Conservation (phyloP, 2,113 vertebrate species). For the Rynchops niger region DNA sequence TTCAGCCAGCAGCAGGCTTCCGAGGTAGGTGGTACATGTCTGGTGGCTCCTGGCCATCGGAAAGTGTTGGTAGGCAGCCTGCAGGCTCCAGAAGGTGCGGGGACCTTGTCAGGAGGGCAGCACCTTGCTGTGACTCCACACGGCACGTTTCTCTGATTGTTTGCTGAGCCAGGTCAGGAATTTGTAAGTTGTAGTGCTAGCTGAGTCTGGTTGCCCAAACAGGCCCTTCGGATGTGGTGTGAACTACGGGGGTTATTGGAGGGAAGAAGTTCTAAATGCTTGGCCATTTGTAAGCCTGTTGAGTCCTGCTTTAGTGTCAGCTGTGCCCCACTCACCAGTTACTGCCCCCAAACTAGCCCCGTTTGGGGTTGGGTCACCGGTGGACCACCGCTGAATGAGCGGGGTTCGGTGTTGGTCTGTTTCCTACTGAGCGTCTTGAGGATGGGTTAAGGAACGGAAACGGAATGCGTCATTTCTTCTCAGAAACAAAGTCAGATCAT, state of each 20-base stretch:
- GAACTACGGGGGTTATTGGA: neutral
- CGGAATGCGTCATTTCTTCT: neutral
- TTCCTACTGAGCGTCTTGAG: neutral
- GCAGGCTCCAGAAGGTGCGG: neutral
- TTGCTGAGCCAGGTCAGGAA: neutral
- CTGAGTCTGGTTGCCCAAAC: neutral
- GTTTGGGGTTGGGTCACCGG: neutral
- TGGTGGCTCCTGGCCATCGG: neutral
- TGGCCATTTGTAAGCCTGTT: neutral
- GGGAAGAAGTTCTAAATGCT: neutral
- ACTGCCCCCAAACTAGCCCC: neutral
- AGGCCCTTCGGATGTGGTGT: neutral
- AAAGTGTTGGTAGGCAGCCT: neutral
- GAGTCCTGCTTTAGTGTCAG: neutral
- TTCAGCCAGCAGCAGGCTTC: neutral
- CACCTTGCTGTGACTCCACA: neutral
- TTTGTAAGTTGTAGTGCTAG: neutral
- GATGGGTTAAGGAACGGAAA: neutral
- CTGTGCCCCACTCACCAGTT: neutral
- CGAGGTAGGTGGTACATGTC: fast-evolving
- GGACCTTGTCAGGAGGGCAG: neutral
- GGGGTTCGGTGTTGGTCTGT: neutral
- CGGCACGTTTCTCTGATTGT: fast-evolving
- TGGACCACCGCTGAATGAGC: fast-evolving
- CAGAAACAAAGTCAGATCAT: neutral